Base-by-base conservation (phyloP, 2,113 vertebrate species). In the Motacilla alba region DNA sequence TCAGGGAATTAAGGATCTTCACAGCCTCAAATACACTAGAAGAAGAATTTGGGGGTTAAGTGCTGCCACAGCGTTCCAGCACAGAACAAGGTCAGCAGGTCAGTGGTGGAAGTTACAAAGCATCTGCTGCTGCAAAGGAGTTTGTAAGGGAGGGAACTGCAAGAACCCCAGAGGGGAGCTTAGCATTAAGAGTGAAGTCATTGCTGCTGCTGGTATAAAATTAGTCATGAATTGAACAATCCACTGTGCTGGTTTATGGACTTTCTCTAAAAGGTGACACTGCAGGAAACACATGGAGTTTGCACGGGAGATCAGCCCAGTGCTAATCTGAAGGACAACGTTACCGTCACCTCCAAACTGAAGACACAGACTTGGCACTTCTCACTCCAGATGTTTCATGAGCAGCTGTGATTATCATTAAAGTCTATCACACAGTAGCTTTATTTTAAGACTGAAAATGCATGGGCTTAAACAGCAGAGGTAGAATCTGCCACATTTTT, bases 401-500 rank as follows among this genome's bases (percentile, higher is more conserved):
- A 92, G 68, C 85, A 94, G 76, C 85, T 94, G 83, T 93, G 84
- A 68, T 90, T 83, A 63, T 90, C 59, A 56, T 83, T 52, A 49
- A 79, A 91, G 75, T 90, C 60, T 63, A 5, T 82, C 68, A 60
- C 67, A n/a, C 0, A 2, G 88, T 46, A 74, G 87, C 76, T 88
- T 3, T 53, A 23, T 74, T 92, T 89, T 77, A 77, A 83, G 70
- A 77, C 47, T 47, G 59, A 85, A 80, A 85, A 80, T 35, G 27
- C 47, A 30, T 24, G 69, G 47, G 58, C 26, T 73, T 85, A 64
- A 86, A 55, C 0, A 11, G 41, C 13, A 3, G 82, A 95, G 74
- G 85, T 70, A 59, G 78, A 85, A 94, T 85, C 59, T 82, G 55
- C 74, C 67, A 77, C 35, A 12, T 87, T 90, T 86, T 87, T 90